Base-by-base conservation (phyloP, 2,113 vertebrate genomes). In the Oxygymnocypris stewartii region DNA sequence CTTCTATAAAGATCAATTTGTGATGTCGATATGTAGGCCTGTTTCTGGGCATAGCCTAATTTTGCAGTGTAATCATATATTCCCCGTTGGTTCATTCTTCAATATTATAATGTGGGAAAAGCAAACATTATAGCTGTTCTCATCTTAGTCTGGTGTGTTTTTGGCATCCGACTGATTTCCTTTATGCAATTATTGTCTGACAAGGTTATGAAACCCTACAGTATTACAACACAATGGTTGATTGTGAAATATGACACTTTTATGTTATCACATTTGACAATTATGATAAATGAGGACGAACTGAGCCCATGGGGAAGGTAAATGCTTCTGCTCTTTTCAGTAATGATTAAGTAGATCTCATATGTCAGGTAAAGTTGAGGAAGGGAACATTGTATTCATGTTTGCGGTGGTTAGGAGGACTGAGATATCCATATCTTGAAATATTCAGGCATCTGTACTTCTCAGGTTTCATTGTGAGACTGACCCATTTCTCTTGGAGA, bases 371-470 rank as follows among this genome's bases (percentile, higher is more conserved):
- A 49, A 51, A 35, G 44, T 44, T n/a, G 81, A 81, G 63, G 51
- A 18, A 35, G 42, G 28, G 63, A 71, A 69, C 63, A 82, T 82
- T 82, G 44, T 69, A 44, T 69, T 82, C 25, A 23, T 51, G 63
- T 69, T 69, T 51, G 25, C 51, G 42, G 25, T n/a, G 28, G 49
- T 1, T 14, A 18, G 54, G 44, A 18, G 54, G 44, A 51, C 13
- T 20, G 28, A 51, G 25, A 49, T 25, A 69, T 35, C 63, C 2
- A 37, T 35, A 82, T 71, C n/a, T 47, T 82, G 16, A 49, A 69
- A 49, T 35, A 65, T 81, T 81, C 54, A 81, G 40, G n/a, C 79
- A 65, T 67, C 49, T 57, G 59, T 67, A 81, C 79, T 81, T 31
- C 42, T 82, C 59, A 23, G n/a, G 5, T 49, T 31, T 82, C 65